These are phyloP conservation scores for Coenonympha arcania DNA, from an alignment of 2,888 invertebrate genomes.

Conservation along the genomic window DNA sequence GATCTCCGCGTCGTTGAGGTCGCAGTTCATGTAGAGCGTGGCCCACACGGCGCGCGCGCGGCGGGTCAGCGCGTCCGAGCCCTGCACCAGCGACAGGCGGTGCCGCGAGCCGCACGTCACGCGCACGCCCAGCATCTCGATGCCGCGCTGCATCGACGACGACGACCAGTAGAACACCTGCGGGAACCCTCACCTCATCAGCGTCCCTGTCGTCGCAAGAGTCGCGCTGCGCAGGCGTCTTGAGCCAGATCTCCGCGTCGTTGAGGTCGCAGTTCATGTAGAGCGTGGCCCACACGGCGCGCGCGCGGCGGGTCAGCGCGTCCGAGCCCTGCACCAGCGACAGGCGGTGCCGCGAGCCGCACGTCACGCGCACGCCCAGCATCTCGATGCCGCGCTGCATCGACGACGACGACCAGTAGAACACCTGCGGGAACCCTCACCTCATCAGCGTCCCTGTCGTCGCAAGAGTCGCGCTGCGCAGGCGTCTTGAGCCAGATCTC, in stretches of 20 bases:
- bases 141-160: too few species aligned
- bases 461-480: slow-evolving; percentile 45
- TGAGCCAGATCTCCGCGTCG: slow-evolving; percentile 93
- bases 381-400: too few species aligned
- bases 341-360: slow-evolving; percentile 85
- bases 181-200: slow-evolving; percentile 38
- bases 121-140: slow-evolving; percentile 84
- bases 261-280: slow-evolving; percentile 95
- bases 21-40: slow-evolving; percentile 93
- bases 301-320: slow-evolving; percentile 86
- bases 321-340: slow-evolving; percentile 83
- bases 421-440: slow-evolving; percentile 29
- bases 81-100: slow-evolving; percentile 79
- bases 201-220: slow-evolving; percentile 39
- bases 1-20: slow-evolving; percentile 91
- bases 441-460: slow-evolving; percentile 44
- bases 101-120: slow-evolving; percentile 88
- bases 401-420: slow-evolving; percentile 21
- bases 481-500: slow-evolving; percentile 93
- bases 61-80: slow-evolving; percentile 87
- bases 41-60: slow-evolving; percentile 92
- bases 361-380: slow-evolving; percentile 85
- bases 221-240: slow-evolving; percentile 76
- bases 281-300: slow-evolving; percentile 91
- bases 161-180: too few species aligned